phyloP scores from a whole-genome alignment of 2,888 invertebrate species.

The Catotricha subobsoleta region DNA sequence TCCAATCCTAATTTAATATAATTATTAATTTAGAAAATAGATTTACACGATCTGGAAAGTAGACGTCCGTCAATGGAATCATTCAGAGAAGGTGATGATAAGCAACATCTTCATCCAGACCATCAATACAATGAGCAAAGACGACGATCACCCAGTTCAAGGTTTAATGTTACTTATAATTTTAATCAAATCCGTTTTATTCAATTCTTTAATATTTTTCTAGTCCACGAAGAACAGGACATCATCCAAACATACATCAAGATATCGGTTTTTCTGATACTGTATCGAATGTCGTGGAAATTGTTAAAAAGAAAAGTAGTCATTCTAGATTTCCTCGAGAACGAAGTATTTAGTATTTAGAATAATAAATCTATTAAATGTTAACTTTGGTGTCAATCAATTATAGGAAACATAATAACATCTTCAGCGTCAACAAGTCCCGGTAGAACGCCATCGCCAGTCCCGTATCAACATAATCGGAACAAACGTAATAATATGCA shows the following conservation, averaged over 20 bases:
- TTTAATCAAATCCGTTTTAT: neutral
- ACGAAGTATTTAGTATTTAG: no score
- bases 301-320: conserved; percentile 68
- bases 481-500: no score
- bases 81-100: neutral
- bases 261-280: conserved; percentile 97
- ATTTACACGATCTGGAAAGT: neutral
- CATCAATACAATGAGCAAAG: neutral
- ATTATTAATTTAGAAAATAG: neutral
- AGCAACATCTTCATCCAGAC: neutral
- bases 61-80: neutral
- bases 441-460: no score
- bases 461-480: no score
- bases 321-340: no score
- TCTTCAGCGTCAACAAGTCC: conserved; percentile 4
- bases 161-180: no score
- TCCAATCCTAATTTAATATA: neutral
- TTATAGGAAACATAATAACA: no score
- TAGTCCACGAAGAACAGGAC: no score
- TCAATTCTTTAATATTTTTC: conserved; percentile 19
- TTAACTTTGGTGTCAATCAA: no score
- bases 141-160: neutral
- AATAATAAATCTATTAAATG: no score
- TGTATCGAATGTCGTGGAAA: conserved; percentile 89
- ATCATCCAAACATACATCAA: no score